phyloP scores from a whole-genome alignment of 2,888 invertebrate genomes.

The Chalcosyrphus nemorum region DNA sequence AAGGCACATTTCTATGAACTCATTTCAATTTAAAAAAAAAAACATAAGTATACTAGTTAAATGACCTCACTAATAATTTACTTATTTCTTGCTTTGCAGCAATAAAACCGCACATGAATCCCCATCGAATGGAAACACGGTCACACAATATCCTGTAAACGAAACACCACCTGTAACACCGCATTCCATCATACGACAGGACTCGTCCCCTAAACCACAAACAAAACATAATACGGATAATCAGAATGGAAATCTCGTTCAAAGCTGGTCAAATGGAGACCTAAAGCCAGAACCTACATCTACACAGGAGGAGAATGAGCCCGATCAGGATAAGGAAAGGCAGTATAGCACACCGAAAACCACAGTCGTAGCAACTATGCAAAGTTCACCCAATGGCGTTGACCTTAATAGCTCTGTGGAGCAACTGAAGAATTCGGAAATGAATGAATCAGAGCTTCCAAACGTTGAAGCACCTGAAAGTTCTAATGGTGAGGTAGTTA shows the following conservation, averaged over 20 bases:
- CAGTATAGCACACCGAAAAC: slow-evolving; percentile 72
- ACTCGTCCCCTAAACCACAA: slow-evolving; percentile 18
- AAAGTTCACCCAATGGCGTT: slow-evolving; percentile 68
- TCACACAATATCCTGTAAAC: slow-evolving; percentile 33
- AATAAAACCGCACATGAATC: slow-evolving; percentile 55
- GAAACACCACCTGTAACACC: slow-evolving; percentile 57
- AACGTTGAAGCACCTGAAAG: slow-evolving; percentile 2
- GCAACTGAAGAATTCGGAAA: slow-evolving; percentile 46
- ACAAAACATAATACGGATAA: not conserved
- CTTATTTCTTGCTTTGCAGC: slow-evolving; percentile 55
- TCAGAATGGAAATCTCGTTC: slow-evolving; percentile 3
- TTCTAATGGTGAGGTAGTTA: slow-evolving; percentile 36
- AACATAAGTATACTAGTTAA: not conserved
- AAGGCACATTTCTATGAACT: not conserved
- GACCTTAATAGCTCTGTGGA: slow-evolving; percentile 70
- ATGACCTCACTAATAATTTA: not conserved
- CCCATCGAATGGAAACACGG: slow-evolving; percentile 44
- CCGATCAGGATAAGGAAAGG: not conserved
- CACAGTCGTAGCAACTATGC: slow-evolving; percentile 70
- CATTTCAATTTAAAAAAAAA: not conserved
- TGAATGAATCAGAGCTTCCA: not conserved
- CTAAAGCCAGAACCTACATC: slow-evolving; percentile 2
- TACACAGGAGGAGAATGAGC: not conserved
- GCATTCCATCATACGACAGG: not conserved
- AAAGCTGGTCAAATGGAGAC: slow-evolving; percentile 9